Evolutionary conservation across 2,797 vertebrate genomes (phyloP).

Genomic region (Otolemur crassicaudatus): DNA sequence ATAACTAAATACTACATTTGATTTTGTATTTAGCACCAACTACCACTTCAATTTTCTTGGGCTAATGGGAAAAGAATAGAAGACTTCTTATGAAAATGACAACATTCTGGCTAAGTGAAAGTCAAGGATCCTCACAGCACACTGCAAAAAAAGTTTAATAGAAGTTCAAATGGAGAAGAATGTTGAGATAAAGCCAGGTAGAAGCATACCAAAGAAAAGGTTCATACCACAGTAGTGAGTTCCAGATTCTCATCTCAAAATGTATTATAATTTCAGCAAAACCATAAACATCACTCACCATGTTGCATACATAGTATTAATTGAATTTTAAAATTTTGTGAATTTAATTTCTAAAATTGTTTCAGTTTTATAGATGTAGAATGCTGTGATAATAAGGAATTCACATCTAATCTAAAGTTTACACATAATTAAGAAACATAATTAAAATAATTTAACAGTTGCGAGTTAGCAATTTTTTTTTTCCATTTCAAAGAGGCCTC

Average conservation of each 20-base stretch:
- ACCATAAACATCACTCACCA: background rate
- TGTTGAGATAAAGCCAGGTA: background rate
- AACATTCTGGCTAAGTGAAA: background rate
- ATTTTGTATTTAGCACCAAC: slow-evolving; percentile 52
- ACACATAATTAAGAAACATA: slow-evolving; percentile 38
- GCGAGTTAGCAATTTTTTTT: slow-evolving; percentile 35
- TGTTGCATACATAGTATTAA: background rate
- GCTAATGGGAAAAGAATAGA: slow-evolving; percentile 37
- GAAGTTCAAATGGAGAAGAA: slow-evolving; percentile 9
- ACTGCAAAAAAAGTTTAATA: slow-evolving; percentile 37
- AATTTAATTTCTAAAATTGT: slow-evolving; percentile 39
- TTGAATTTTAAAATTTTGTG: slow-evolving; percentile 44
- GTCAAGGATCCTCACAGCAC: background rate
- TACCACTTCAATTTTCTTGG: slow-evolving; percentile 48
- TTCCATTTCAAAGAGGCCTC: background rate
- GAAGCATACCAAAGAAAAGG: background rate
- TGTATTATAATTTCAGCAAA: slow-evolving; percentile 45
- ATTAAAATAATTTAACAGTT: slow-evolving; percentile 68
- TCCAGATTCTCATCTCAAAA: slow-evolving; percentile 37
- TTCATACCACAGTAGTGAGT: background rate
- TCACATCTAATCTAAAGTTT: slow-evolving; percentile 32
- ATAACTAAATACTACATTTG: background rate
- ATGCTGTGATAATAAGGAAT: slow-evolving; percentile 40
- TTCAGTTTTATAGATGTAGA: background rate
- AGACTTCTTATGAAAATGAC: background rate